A percentile compares a stretch with the other conserved stretches of the same genome.
Conservation (phyloP, 1,140 invertebrate species). For the Elymnias hypermnestra region DNA sequence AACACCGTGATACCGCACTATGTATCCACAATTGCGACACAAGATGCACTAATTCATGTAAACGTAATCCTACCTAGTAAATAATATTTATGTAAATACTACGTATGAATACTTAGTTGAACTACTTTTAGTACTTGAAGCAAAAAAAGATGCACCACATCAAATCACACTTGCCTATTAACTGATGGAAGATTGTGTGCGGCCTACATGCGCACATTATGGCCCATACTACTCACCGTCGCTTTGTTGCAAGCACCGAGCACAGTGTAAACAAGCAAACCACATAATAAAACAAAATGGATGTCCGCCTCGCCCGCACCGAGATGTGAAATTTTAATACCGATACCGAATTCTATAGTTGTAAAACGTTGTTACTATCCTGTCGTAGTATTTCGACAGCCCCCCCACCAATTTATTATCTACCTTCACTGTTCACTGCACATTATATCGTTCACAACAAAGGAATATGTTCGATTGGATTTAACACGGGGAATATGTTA, state of each 20-base stretch:
- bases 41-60: no score
- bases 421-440: slow-evolving; percentile 63
- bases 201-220: slow-evolving; percentile 66
- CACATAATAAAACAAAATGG: slow-evolving; percentile 76
- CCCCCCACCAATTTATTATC: slow-evolving; percentile 70
- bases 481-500: no score
- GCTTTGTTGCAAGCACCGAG: slow-evolving; percentile 63
- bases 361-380: slow-evolving; percentile 76
- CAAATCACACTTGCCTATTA: slow-evolving; percentile 71
- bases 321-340: slow-evolving; percentile 66
- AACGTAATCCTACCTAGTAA: no score
- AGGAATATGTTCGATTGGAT: slow-evolving; percentile 45
- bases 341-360: slow-evolving; percentile 55
- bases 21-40: slow-evolving; percentile 45
- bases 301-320: slow-evolving; percentile 57
- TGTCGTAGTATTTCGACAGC: slow-evolving; percentile 75
- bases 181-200: slow-evolving; percentile 62
- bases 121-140: no score
- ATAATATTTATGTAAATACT: no score
- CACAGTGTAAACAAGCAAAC: slow-evolving; percentile 70
- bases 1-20: slow-evolving; percentile 9
- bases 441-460: slow-evolving; percentile 53
- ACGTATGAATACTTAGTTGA: no score
- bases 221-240: slow-evolving; percentile 58
- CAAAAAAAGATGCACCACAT: slow-evolving; percentile 66